phyloP scores from a whole-genome alignment of 2,888 invertebrate species.

The Sericinus montela region DNA sequence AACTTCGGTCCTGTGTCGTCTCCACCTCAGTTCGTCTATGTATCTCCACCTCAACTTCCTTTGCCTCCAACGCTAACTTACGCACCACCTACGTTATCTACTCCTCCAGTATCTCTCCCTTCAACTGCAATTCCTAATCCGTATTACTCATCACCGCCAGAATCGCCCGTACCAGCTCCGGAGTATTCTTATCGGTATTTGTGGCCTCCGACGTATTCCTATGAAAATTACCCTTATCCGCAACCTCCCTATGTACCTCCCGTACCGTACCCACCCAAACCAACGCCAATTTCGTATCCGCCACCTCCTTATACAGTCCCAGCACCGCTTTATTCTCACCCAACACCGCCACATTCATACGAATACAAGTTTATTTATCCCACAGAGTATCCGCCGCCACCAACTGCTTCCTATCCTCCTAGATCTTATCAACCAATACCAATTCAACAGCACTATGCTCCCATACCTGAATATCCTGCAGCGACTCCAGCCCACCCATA shows the following conservation, averaged over 20 bases:
- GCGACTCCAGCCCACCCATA: constrained; percentile 14
- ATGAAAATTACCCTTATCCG: not conserved
- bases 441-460: constrained; percentile 4
- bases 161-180: constrained; percentile 17
- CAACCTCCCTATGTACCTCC: not conserved
- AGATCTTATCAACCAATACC: constrained; percentile 2
- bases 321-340: not conserved
- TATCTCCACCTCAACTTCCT: constrained; percentile 34
- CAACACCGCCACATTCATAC: not conserved
- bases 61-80: constrained; percentile 30
- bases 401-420: constrained; percentile 3
- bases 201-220: not conserved
- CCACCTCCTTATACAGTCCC: constrained; percentile 4
- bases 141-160: constrained; percentile 25
- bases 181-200: constrained; percentile 12
- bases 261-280: not conserved
- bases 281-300: constrained; percentile 4
- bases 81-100: constrained; percentile 14
- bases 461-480: not conserved
- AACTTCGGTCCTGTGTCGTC: constrained; percentile 8
- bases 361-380: constrained; percentile 14
- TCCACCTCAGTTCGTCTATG: constrained; percentile 43
- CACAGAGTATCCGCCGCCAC: constrained; percentile 11
- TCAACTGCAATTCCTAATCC: constrained; percentile 18
- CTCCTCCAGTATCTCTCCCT: constrained; percentile 12